A percentile compares a stretch with the other conserved stretches of the same genome.
phyloP scores from a whole-genome alignment of 2,797 vertebrate species.

The Acanthiza pusilla region DNA sequence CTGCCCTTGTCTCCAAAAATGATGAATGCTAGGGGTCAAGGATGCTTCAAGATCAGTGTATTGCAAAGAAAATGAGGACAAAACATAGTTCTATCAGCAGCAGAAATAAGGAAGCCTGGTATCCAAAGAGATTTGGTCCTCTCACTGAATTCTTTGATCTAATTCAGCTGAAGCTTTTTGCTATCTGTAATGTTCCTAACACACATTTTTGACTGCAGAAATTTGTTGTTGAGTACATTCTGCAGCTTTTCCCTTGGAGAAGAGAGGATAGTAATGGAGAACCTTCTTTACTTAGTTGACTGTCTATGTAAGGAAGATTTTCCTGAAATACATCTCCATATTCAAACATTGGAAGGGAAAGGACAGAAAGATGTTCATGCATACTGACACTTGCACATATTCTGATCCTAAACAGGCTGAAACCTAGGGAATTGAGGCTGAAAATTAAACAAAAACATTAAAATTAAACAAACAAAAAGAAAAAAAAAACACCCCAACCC shows the following conservation, averaged over 20 bases:
- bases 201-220: not conserved
- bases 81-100: not conserved
- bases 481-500: rapidly evolving
- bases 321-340: not conserved
- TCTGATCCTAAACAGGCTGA: not conserved
- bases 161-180: not conserved
- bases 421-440: not conserved
- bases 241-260: not conserved
- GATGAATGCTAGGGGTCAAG: not conserved
- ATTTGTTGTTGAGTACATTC: not conserved
- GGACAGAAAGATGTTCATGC: not conserved
- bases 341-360: not conserved
- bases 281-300: not conserved
- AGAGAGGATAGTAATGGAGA: not conserved
- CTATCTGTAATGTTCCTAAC: not conserved
- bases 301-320: not conserved
- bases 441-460: not conserved
- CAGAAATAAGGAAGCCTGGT: not conserved
- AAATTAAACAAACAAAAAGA: not conserved
- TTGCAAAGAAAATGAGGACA: not conserved
- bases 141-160: not conserved
- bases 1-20: not conserved
- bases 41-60: not conserved
- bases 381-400: not conserved
- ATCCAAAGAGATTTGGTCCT: not conserved